These are phyloP conservation scores for Coleophora flavipennella DNA, from an alignment of 2,888 invertebrate species.

Conservation along the genomic window DNA sequence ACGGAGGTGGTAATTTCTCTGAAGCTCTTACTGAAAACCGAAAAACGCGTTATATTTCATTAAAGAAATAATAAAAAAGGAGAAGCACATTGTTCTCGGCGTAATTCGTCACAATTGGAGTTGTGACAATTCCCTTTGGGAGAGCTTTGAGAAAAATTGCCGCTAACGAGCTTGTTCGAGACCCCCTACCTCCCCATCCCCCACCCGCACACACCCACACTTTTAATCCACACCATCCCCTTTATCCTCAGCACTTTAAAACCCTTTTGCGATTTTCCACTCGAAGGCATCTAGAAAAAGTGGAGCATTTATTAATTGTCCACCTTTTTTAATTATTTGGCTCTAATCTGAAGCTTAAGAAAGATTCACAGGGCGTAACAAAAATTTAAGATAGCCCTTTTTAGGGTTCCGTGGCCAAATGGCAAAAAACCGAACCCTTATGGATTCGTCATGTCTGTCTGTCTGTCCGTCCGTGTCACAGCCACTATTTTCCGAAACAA, in stretches of 20 bases:
- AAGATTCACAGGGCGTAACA: too few relatives aligned
- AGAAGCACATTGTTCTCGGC: conserved; percentile 42
- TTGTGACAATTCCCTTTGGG: conserved; percentile 63
- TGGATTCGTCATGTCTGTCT: too few relatives aligned
- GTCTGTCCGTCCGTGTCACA: too few relatives aligned
- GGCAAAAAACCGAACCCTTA: too few relatives aligned
- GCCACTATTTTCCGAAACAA: too few relatives aligned
- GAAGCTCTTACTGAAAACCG: too few relatives aligned
- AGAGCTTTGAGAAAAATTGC: conserved; percentile 70
- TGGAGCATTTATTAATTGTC: conserved; percentile 44
- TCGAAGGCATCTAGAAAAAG: conserved; percentile 54
- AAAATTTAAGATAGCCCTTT: too few relatives aligned
- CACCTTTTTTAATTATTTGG: conserved; percentile 39
- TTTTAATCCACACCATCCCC: conserved; percentile 53
- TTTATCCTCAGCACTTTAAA: conserved; percentile 63
- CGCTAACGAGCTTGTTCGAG: conserved; percentile 61
- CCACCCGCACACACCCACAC: conserved; percentile 31
- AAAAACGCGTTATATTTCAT: conserved; percentile 30
- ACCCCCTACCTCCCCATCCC: conserved; percentile 25
- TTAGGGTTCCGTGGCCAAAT: too few relatives aligned
- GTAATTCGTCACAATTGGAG: conserved; percentile 69
- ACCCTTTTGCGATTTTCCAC: conserved; percentile 65
- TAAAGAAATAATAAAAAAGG: conserved; percentile 34
- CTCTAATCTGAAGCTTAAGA: conserved; percentile 14
- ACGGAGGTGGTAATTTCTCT: too few relatives aligned